phyloP scores from a whole-genome alignment of 2,113 vertebrate genomes.

The Ciconia maguari region DNA sequence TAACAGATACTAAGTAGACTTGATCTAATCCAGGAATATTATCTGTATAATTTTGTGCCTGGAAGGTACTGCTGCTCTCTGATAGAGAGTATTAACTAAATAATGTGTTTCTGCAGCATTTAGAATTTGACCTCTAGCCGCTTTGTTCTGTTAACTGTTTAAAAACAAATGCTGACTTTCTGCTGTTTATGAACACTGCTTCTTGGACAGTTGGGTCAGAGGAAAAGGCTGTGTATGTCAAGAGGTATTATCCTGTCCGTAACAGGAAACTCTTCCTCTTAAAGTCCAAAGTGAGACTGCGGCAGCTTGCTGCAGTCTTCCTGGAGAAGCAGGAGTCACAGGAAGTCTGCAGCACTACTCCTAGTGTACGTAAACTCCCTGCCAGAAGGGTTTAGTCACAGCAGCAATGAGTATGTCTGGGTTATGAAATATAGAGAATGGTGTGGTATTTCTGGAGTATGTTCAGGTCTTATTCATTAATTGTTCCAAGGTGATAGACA shows the following conservation, averaged over 20 bases:
- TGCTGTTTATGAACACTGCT: neutral
- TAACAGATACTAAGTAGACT: neutral
- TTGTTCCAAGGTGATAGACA: neutral
- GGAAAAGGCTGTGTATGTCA: slow-evolving; percentile 10
- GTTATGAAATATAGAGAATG: neutral
- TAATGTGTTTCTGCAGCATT: neutral
- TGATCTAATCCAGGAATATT: neutral
- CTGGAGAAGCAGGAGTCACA: neutral
- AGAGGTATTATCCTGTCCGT: slow-evolving; percentile 2
- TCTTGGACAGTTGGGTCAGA: neutral
- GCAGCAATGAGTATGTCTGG: neutral
- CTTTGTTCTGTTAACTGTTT: slow-evolving; percentile 3
- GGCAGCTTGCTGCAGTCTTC: neutral
- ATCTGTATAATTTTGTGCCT: neutral
- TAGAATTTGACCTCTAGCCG: neutral
- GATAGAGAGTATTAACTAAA: neutral
- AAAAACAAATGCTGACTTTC: slow-evolving; percentile 13
- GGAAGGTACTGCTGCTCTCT: neutral
- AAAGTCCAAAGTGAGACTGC: neutral
- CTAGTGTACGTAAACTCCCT: neutral
- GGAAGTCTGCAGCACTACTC: neutral
- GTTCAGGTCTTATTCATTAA: neutral
- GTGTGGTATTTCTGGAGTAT: neutral
- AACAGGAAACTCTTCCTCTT: slow-evolving; percentile 34
- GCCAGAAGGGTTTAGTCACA: neutral